phyloP scores from a whole-genome alignment of 2,888 invertebrate genomes.

The Nasonia oneida region DNA sequence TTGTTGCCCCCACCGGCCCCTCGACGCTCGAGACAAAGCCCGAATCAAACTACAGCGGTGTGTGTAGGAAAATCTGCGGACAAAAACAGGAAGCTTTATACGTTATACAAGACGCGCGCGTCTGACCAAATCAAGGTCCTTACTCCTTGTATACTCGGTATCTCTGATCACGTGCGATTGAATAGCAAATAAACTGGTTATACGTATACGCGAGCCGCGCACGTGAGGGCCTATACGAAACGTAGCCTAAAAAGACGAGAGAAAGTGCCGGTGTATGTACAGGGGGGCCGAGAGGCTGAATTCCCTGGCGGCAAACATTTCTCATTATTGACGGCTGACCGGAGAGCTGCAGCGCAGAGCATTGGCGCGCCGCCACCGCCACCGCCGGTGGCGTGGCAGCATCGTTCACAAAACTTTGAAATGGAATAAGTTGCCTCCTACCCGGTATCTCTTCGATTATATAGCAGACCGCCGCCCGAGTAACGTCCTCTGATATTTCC shows the following conservation, averaged over 20 bases:
- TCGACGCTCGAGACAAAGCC: background rate
- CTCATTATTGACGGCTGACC: conserved; percentile 75
- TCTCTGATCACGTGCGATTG: background rate
- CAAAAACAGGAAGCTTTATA: background rate
- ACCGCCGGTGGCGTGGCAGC: conserved; percentile 35
- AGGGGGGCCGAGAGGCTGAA: conserved; percentile 58
- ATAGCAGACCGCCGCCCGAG: conserved; percentile 20
- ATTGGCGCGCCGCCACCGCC: background rate
- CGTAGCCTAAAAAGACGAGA: background rate
- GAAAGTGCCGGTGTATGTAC: background rate
- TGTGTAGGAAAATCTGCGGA: background rate
- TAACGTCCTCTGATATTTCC: conserved; percentile 62
- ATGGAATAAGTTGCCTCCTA: conserved; percentile 71
- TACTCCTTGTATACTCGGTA: background rate
- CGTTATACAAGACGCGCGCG: background rate
- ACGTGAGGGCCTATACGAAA: background rate
- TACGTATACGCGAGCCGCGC: background rate
- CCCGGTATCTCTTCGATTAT: conserved; percentile 56
- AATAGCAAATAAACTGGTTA: background rate
- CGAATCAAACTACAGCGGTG: background rate
- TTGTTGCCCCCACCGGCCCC: background rate
- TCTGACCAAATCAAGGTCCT: background rate
- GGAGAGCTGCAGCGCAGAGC: conserved; percentile 50
- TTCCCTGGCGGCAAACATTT: conserved; percentile 70
- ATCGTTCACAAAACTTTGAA: conserved; percentile 69